These are phyloP conservation scores for Tupaia tana DNA, from an alignment of 2,113 vertebrate species.

Conservation along the genomic window DNA sequence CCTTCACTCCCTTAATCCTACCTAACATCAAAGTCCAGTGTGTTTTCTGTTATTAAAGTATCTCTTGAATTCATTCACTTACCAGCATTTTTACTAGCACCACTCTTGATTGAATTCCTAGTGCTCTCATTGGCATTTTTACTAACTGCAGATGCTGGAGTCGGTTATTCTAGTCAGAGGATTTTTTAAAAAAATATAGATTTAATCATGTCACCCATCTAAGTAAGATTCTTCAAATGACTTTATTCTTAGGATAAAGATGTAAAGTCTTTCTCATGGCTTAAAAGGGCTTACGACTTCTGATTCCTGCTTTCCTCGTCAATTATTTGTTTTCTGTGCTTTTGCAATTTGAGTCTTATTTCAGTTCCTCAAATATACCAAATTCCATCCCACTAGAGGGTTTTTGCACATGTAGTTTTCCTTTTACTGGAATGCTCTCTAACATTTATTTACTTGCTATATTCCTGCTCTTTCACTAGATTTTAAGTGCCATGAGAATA, in stretches of 20 bases:
- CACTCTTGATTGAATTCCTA: neutral
- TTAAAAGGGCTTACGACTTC: neutral
- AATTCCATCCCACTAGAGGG: neutral
- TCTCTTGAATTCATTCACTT: neutral
- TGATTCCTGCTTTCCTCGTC: neutral
- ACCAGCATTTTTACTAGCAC: neutral
- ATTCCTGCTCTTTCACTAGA: neutral
- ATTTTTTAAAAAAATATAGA: neutral
- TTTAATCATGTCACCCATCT: neutral
- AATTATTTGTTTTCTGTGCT: neutral
- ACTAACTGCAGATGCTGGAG: too few species aligned
- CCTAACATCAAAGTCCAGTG: neutral
- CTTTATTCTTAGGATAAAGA: neutral
- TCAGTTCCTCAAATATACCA: neutral
- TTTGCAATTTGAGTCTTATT: neutral
- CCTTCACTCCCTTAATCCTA: neutral
- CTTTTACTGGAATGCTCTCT: neutral
- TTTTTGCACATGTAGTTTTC: neutral
- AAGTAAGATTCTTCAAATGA: neutral
- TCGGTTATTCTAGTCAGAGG: neutral
- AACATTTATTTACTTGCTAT: neutral
- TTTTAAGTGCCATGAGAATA: neutral
- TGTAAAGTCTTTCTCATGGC: neutral
- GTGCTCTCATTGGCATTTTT: neutral
- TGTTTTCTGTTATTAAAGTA: neutral